Conservation (phyloP, 2,888 invertebrate species). For the Volucella bombylans region DNA sequence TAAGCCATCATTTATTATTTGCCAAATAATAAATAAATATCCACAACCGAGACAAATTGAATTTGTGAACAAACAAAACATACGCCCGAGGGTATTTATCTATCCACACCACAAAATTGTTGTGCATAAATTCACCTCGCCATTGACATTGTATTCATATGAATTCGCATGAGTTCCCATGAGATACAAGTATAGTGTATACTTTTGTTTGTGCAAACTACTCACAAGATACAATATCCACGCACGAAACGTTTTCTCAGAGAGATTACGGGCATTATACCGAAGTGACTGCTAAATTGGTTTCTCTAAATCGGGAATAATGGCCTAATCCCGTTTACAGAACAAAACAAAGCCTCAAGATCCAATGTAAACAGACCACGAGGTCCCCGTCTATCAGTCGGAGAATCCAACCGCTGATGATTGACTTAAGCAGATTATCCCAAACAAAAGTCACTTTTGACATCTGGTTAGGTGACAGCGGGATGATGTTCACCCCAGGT, state of each 20-base stretch:
- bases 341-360: constrained; percentile 61
- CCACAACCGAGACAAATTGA: constrained; percentile 50
- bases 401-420: constrained; percentile 63
- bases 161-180: constrained; percentile 45
- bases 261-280: constrained; percentile 21
- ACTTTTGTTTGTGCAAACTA: constrained; percentile 33
- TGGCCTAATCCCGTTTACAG: constrained; percentile 66
- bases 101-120: constrained; percentile 36
- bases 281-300: constrained; percentile 65
- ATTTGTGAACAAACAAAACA: constrained; percentile 34
- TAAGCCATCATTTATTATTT: constrained; percentile 54
- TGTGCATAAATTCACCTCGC: constrained; percentile 23
- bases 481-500: constrained; percentile 46
- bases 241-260: constrained; percentile 29
- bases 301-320: constrained; percentile 64
- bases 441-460: constrained; percentile 69
- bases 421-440: constrained; percentile 72
- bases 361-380: constrained; percentile 67
- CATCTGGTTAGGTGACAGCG: constrained; percentile 63
- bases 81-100: constrained; percentile 55
- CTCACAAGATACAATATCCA: constrained; percentile 22
- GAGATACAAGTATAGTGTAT: not conserved
- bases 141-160: constrained; percentile 59
- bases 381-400: constrained; percentile 32
- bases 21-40: constrained; percentile 30